Conservation (phyloP, 1,140 invertebrate species). For the Drosophila eugracilis region DNA sequence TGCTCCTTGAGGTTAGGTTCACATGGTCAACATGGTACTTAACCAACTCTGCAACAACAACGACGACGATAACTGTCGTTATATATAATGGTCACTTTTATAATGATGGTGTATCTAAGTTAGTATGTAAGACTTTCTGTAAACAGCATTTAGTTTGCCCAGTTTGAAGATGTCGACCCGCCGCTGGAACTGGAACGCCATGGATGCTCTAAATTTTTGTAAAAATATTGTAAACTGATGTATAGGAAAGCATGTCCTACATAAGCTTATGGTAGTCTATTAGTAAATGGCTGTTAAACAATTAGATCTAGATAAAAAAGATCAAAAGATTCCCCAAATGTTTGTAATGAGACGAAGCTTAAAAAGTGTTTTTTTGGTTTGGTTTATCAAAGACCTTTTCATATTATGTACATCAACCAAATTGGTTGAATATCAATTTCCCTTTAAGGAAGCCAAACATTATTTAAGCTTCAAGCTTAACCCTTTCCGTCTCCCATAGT, state of each 20-base stretch:
- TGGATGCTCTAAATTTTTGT: constrained; percentile 35
- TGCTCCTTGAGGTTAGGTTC: constrained; percentile 73
- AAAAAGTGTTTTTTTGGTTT: constrained; percentile 51
- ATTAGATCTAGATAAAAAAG: constrained; percentile 36
- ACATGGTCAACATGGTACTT: constrained; percentile 35
- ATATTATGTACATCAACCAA: constrained; percentile 1
- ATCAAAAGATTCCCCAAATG: constrained; percentile 8
- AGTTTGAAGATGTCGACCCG: constrained; percentile 62
- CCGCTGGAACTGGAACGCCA: constrained; percentile 34
- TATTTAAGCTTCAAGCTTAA: constrained; percentile 52
- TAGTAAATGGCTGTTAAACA: constrained; percentile 62
- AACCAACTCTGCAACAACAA: constrained; percentile 34
- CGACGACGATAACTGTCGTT: constrained; percentile 16
- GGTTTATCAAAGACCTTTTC: not conserved
- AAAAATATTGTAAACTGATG: constrained; percentile 55
- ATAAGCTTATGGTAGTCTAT: constrained; percentile 68
- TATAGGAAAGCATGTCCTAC: constrained; percentile 45
- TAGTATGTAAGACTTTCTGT: constrained; percentile 38
- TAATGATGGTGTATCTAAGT: constrained; percentile 41
- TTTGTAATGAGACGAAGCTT: constrained; percentile 50
- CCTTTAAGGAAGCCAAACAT: constrained; percentile 14
- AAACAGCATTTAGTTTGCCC: constrained; percentile 48
- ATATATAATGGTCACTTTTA: constrained; percentile 29
- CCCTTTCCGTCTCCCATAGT: constrained; percentile 7
- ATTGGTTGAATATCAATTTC: constrained; percentile 7